Conservation (phyloP, 53 echinoderm and acorn worm genomes). For the Arbacia lixula region DNA sequence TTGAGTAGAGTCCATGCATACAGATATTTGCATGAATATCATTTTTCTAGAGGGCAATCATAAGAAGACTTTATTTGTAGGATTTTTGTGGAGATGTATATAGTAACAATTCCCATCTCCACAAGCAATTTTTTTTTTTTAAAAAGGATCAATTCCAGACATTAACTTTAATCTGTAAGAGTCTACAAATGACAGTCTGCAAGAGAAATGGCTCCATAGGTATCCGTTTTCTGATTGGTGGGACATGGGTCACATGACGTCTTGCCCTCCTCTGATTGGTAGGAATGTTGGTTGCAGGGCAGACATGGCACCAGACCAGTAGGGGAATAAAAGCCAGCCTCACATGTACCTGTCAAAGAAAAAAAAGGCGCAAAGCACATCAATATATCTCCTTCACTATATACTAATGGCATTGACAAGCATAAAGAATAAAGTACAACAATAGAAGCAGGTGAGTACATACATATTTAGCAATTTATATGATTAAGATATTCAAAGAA, state of each 20-base stretch:
- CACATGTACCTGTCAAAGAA: constrained; percentile 38
- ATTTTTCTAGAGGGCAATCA: too few species aligned
- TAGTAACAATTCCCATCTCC: too few species aligned
- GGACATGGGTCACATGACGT: constrained; percentile 29
- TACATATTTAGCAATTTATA: too few species aligned
- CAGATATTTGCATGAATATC: too few species aligned
- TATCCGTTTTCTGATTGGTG: neutral
- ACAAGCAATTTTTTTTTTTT: too few species aligned
- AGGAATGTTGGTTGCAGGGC: constrained; percentile 43
- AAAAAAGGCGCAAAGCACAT: neutral
- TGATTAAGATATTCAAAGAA: too few species aligned
- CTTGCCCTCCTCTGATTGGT: constrained; percentile 49
- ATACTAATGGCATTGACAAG: neutral
- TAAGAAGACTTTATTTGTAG: too few species aligned
- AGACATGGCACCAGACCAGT: constrained; percentile 62
- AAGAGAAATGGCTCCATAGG: neutral
- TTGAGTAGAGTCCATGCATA: too few species aligned
- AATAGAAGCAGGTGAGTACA: neutral
- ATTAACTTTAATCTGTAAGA: too few species aligned
- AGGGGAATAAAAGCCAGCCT: constrained; percentile 34
- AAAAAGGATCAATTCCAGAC: too few species aligned
- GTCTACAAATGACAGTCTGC: neutral
- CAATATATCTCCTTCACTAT: neutral
- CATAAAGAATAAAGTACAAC: neutral
- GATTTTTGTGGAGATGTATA: too few species aligned